Evolutionary conservation across 2,888 invertebrate species (phyloP), one percentile per base, ranked within the genome.

Genomic region (Cataglyphis livida): DNA sequence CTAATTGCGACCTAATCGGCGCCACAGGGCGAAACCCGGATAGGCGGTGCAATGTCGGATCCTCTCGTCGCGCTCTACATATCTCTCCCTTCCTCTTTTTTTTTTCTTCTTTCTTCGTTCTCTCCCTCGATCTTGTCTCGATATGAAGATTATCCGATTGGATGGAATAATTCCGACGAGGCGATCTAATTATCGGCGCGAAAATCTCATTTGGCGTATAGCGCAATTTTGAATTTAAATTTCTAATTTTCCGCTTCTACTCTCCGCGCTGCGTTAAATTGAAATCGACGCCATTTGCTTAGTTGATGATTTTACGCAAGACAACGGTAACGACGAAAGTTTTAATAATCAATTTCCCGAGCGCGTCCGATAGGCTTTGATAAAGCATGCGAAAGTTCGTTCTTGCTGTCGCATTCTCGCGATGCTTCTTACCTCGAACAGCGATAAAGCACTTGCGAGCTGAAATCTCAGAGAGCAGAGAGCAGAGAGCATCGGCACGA

Each of bases 1-100:
- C 92, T 94, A 94, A 94, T 94, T 94, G 93, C 90, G 88, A 91
- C 84, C 92, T 94, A 94, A 94, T 94, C 93, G 93, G 87, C 91
- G 90, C 91, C 91, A 85, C 84, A 85, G 89, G 93, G 90, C 86
- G 85, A 91, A 88, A 87, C 82, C 81, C 83, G 83, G 86, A 86
- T 88, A 85, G 86, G 81, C 68, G 64, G 35, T 62, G 57, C 82
- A 70, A 73, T 51, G 51, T 61, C 79, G 79, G 66, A 88, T 88
- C 84, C 64, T 64, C 38, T 51, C 73, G 41, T 65, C 82, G 73
- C 21, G 44, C n/a, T 64, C 21, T 41, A 35, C 7, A 51, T n/a
- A n/a, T 51, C 18, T 71, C 44, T 54, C 6, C 12, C 18, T 35
- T 7, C 28, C 25, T 48, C 21, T 12, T 21, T 44, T 57, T 61